A percentile compares a stretch with the other conserved stretches of the same genome.
phyloP scores from a whole-genome alignment of 1,140 invertebrate genomes.

The Pollicipes pollicipes region DNA sequence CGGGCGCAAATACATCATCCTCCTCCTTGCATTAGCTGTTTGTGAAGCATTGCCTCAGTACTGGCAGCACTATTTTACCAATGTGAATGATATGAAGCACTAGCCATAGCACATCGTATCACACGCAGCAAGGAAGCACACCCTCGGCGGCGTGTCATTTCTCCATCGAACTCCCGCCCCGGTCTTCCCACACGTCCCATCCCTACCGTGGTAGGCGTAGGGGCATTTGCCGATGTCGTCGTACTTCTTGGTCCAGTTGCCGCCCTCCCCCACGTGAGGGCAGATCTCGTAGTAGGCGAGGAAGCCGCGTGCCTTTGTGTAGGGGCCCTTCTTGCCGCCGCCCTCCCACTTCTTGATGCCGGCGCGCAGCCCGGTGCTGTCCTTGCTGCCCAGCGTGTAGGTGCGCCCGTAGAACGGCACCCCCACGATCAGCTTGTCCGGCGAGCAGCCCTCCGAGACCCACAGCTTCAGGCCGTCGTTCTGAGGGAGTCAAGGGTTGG shows the following conservation, averaged over 20 bases:
- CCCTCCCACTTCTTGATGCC: slow-evolving; percentile 23
- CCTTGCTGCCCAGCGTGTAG: slow-evolving; percentile 35
- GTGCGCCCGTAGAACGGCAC: slow-evolving; percentile 40
- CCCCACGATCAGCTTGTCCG: slow-evolving; percentile 40
- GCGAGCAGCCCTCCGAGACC: slow-evolving; percentile 35
- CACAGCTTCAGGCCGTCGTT: slow-evolving; percentile 35
- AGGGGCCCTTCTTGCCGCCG: slow-evolving; percentile 21
- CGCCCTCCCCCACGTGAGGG: slow-evolving; percentile 39
- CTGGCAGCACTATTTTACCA: too few relatives aligned
- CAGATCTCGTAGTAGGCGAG: slow-evolving; percentile 42
- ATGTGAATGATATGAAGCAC: background rate
- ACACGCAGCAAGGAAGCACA: too few relatives aligned
- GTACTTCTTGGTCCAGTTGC: slow-evolving; percentile 14
- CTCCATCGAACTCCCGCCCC: too few relatives aligned
- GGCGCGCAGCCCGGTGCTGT: slow-evolving; percentile 26
- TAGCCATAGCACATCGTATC: too few relatives aligned
- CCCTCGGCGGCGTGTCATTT: too few relatives aligned
- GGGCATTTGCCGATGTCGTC: slow-evolving; percentile 21
- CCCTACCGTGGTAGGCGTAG: slow-evolving; percentile 28
- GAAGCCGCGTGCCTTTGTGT: slow-evolving; percentile 38
- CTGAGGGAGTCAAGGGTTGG: too few relatives aligned
- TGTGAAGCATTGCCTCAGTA: background rate
- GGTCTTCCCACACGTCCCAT: background rate
- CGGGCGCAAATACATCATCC: too few relatives aligned
- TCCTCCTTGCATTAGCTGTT: too few relatives aligned